These are phyloP conservation scores for Epizoanthus rinbou DNA, from an alignment of 92 coral and sea anemone species.

Conservation along the genomic window DNA sequence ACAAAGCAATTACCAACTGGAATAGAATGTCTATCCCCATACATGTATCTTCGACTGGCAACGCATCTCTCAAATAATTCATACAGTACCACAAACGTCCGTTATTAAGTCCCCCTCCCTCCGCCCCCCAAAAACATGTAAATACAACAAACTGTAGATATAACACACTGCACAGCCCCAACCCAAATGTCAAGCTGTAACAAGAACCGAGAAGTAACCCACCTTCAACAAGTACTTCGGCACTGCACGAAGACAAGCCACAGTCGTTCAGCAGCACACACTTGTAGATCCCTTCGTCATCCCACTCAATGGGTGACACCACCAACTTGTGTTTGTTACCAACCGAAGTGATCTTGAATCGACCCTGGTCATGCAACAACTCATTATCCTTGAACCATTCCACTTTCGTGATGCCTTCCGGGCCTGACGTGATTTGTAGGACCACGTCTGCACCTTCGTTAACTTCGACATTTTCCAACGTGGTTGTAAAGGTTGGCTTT, in stretches of 20 bases:
- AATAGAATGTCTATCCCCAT: too few species aligned
- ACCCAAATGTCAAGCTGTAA: background rate
- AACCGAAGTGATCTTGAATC: constrained; percentile 65
- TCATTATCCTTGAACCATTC: constrained; percentile 99
- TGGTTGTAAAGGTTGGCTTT: constrained; percentile 77
- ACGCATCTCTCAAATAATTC: too few species aligned
- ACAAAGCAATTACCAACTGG: too few species aligned
- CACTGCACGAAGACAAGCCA: constrained; percentile 89
- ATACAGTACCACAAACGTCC: too few species aligned
- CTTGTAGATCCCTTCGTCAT: constrained; percentile 93
- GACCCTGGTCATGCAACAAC: constrained; percentile 69
- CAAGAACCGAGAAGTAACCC: background rate
- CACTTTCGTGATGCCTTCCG: constrained; percentile 72
- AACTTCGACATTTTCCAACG: constrained; percentile 75
- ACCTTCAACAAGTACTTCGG: constrained; percentile 95
- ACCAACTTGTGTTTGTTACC: constrained; percentile 55
- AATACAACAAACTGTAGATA: too few species aligned
- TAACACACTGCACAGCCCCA: background rate
- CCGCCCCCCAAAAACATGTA: too few species aligned
- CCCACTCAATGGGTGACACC: constrained; percentile 64
- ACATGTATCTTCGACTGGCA: too few species aligned
- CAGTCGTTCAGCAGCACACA: constrained; percentile 85
- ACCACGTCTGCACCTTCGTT: constrained; percentile 78
- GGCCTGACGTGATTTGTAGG: constrained; percentile 72
- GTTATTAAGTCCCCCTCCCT: too few species aligned